Evolutionary conservation across 92 coral and sea anemone genomes (phyloP), one percentile per base, ranked within the genome.

Genomic region (Palythoa caribaeorum): DNA sequence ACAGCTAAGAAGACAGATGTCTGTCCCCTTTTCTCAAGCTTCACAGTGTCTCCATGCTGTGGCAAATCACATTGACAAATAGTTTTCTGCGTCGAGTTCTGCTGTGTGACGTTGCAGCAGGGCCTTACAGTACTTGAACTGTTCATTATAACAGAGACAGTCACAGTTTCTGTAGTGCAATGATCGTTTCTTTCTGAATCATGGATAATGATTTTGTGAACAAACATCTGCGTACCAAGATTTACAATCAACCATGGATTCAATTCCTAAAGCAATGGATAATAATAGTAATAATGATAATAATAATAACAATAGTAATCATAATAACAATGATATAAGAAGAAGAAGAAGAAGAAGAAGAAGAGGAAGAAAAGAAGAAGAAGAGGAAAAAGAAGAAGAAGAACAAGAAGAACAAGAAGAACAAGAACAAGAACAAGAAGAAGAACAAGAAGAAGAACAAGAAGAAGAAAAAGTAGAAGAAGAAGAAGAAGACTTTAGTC

Each of bases 201-300:
- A n/a, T 40, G 11, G 77, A 73, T 39, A 48, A 44, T 15, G 52
- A 73, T 15, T 50, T 73, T 73, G 15, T 73, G 39, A 40, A 73
- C 53, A 40, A 73, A 73, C 54, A 50, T 73, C 13, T 73, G 21
- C 54, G 15, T 73, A 17, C 54, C 77, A 17, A 73, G 28, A 21
- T 73, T 53, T 1, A 73, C 10, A n/a, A 73, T 73, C 9, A 73
- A 37, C 77, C 77, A 44, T 40, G 77, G 77, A 16, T 73, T 73
- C 48, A 50, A 6, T 73, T 73, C 77, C 77, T 73, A 17, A 17
- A 17, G 20, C 8, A 16, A 36, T 5, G 8, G 9, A 20, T 35
- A 6, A 69, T 69, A 11, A 35, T 69, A 36, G 21, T 35, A 11
- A 21, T 35, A 7, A 20, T 69, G 2, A 69, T 20, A 35, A 20